These are phyloP conservation scores for Chionodraco myersi DNA, from an alignment of 2,113 vertebrate genomes.

Conservation along the genomic window DNA sequence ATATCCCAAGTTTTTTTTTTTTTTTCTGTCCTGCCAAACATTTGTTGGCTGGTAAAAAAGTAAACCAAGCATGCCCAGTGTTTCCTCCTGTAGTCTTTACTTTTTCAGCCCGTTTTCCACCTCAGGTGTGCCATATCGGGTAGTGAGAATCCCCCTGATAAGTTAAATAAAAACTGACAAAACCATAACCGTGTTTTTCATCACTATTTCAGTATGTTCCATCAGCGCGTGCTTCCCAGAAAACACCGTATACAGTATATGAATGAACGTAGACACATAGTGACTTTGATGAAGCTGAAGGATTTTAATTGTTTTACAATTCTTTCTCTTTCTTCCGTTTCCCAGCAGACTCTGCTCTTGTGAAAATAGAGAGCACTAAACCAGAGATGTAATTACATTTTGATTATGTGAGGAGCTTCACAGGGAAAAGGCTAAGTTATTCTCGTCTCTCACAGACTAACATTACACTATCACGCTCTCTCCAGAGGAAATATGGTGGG, in stretches of 20 bases:
- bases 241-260: background rate
- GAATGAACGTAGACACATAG: conserved; percentile 4
- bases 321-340: conserved; percentile 28
- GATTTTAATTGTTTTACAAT: conserved; percentile 35
- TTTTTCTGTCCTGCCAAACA: conserved; percentile 57
- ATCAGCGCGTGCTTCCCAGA: conserved; percentile 39
- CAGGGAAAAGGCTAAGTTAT: conserved; percentile 39
- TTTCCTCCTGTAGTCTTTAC: conserved; percentile 33
- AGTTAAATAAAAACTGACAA: conserved; percentile 39
- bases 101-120: conserved; percentile 16
- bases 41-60: conserved; percentile 54
- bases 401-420: conserved; percentile 58
- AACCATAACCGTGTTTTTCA: conserved; percentile 18
- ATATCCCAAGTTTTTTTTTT: conserved; percentile 32
- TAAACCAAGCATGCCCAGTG: background rate
- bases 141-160: conserved; percentile 36
- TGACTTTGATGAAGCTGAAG: conserved; percentile 34
- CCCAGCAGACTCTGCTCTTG: conserved; percentile 32
- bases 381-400: conserved; percentile 56
- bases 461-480: conserved; percentile 10
- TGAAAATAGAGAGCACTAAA: conserved; percentile 13
- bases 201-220: conserved; percentile 63
- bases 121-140: conserved; percentile 23
- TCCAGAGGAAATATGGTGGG: conserved; percentile 30
- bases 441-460: conserved; percentile 33